Evolutionary conservation across 2,888 invertebrate genomes (phyloP), one percentile per base, ranked within the genome.

Genomic region (Caenorhabditis zanzibari): DNA sequence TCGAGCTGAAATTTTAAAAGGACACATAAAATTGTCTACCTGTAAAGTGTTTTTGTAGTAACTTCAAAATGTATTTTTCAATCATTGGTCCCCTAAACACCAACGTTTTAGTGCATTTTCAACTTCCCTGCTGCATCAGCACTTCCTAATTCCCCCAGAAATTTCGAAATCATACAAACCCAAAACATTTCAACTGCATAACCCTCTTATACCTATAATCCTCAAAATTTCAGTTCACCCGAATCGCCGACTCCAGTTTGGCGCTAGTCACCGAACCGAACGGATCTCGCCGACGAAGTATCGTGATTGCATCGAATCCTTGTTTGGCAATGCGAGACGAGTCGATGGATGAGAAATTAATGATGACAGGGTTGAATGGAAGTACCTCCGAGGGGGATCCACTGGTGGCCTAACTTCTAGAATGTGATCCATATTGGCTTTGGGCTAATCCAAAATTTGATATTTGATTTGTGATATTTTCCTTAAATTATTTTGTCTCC

Each of bases 201-300:
- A 54, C 32, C 77, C 19, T 47, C 28, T 38, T 12, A 38, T 38
- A 38, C 32, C 32, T 6, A 44, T 66, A 66, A 54, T 47, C 77
- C 19, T 49, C 28, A 4, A 5, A 24, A 26, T 76, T 86, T 26
- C 81, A 88, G 88, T 85, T 84, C 72, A 82, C 81, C 16, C 76
- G 84, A 22, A 88, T 86, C 56, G 86, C 86, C 28, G 88, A 86
- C 54, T 81, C 83, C 16, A 82, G 73, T 63, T 85, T 86, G 47
- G 87, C 88, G 6, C 82, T 89, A 44, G 81, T 88, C 26, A 87
- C 88, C 12, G 89, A 89, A 52, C 77, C 84, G 14, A 87, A 88
- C 56, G 89, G 89, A 52, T 56, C 82, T 9, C 83, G 86, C 5
- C 77, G 88, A 6, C 56, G 85, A 32, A 83, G 83, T 63, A 76